Base-by-base conservation (phyloP, 2,797 vertebrate species). In the Pipistrellus kuhlii region DNA sequence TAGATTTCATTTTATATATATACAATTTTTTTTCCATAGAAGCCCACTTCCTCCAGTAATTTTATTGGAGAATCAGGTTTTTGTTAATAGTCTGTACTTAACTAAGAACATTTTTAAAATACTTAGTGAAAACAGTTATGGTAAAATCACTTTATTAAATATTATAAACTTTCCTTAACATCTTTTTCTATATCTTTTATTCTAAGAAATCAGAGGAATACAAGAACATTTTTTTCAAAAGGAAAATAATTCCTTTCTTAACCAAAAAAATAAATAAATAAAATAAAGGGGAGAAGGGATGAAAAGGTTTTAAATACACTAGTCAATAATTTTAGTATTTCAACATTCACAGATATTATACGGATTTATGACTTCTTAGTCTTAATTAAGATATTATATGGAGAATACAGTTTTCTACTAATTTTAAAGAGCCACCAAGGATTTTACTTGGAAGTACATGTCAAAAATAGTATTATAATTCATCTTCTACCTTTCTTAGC, bases 401-500 rank as follows among this genome's bases (percentile, higher is more conserved):
- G 10, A 59, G 23, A 94, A 41, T 27, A 68, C 10, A 15, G 6
- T 21, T 88, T 41, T 41, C 32, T 75, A 88, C 13, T 46, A 66
- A 82, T 80, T 93, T 64, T 59, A 46, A 51, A 71, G 14, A 87
- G 25, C 3, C 72, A 78, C 6, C 35, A 75, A 85, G 1, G 8
- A 27, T 83, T 89, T 93, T 66, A 75, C 15, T 77, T 81, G 89
- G 44, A 92, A 96, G 7, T 21, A 17, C 2, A 3, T 12, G 25
- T 59, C 48, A 73, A 69, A 94, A 86, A 85, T 85, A 73, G 88
- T 38, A 30, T 80, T 82, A 4, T 7, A 2, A 12, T 87, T 93
- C 35, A 69, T 85, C 21, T 73, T 81, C 30, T 97, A 98, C 98
- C 99, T 99, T 99, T 99, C 97, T 99, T 99, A 84, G 99, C 98